Evolutionary conservation across 2,888 invertebrate species (phyloP).

Genomic region (Sarcophaga caerulescens): DNA sequence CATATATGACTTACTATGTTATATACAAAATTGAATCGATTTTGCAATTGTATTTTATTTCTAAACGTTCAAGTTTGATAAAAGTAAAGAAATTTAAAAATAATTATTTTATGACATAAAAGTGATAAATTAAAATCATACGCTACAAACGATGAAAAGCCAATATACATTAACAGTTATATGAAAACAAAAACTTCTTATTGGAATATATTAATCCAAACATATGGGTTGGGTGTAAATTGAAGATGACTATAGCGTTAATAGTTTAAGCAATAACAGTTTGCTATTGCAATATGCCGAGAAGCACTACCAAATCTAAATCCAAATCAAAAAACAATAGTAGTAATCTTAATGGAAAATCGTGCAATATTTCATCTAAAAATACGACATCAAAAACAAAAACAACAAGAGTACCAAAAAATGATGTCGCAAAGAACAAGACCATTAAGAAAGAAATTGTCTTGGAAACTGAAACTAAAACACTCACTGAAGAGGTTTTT

Average conservation of each 20-base stretch:
- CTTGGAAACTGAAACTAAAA: constrained; percentile 53
- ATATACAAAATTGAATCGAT: constrained; percentile 79
- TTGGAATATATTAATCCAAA: not conserved
- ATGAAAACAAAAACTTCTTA: not conserved
- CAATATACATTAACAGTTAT: not conserved
- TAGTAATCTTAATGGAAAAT: constrained; percentile 50
- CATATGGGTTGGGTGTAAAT: not conserved
- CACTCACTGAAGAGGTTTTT: constrained; percentile 68
- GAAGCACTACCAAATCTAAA: constrained; percentile 57
- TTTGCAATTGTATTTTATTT: constrained; percentile 72
- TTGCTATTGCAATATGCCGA: constrained; percentile 64
- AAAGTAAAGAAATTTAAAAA: constrained; percentile 16
- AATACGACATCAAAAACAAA: constrained; percentile 1
- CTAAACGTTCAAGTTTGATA: constrained; percentile 70
- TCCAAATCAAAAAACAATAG: constrained; percentile 50
- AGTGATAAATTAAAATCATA: no score
- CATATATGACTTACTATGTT: constrained; percentile 63
- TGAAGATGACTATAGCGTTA: constrained; percentile 51
- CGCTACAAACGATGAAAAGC: not conserved
- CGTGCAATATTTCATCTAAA: constrained; percentile 69
- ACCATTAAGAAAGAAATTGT: constrained; percentile 73
- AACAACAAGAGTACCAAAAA: constrained; percentile 53
- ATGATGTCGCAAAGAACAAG: constrained; percentile 29
- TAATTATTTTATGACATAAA: not conserved
- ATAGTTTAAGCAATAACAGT: constrained; percentile 47